Base-by-base conservation (phyloP, 2,797 vertebrate species). In the Pitangus sulphuratus region DNA sequence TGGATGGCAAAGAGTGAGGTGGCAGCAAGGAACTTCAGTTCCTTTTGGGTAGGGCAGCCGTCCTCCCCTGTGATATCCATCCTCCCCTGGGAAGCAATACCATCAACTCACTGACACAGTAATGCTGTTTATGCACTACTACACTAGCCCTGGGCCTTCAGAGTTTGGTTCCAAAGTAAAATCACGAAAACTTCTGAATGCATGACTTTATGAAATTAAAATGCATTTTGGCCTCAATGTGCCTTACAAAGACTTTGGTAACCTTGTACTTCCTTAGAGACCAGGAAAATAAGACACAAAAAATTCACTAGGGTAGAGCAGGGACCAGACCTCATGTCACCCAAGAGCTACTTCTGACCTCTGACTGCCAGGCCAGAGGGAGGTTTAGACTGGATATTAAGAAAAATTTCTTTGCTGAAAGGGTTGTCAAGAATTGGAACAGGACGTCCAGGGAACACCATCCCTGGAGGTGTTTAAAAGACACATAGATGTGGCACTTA, bases 401-500 rank as follows among this genome's bases (percentile, higher is more conserved):
- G 50, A 33, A 50, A 56, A 83, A 26, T 21, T 44, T 70, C 44
- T 57, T 39, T 28, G 12, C 11, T 56, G 64, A 21, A 25, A 70
- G 9, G 1, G 0, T 30, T 39, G 16, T 18, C 22, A 62, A 69
- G 62, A 13, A 3, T 18, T 20, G 31, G 48, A 83, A 57, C 19
- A 45, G 64, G 56, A 30, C 33, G 24, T 7, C 19, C 44, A 33
- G 24, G 20, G 64, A 70, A 39, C n/a, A 26, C 24, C 7, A 39
- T 51, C 11, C 14, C 37, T 39, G n/a, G 64, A 45, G 28, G 30
- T 44, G 16, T 70, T 70, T 26, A 51, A 45, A 45, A 77, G n/a
- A 15, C 20, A 70, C 0, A 0, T 9, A 31, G 50, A 11, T 21
- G 24, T 64, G 57, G 28, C 37, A 30, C 19, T 26, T 9, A 4